phyloP scores from a whole-genome alignment of 2,113 vertebrate genomes.

The Procapra przewalskii region DNA sequence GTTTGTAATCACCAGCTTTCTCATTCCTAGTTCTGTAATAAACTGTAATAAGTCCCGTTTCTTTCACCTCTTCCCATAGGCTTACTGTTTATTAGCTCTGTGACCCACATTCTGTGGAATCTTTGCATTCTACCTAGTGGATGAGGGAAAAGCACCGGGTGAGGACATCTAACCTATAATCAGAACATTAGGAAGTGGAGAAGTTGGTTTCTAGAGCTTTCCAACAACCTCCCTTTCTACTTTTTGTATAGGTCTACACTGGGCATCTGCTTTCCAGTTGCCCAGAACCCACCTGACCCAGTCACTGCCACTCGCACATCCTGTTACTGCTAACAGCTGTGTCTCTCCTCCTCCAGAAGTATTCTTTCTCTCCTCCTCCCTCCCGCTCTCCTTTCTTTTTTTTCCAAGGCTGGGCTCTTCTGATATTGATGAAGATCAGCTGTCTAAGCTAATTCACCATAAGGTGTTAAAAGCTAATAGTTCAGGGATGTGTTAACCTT shows the following conservation, averaged over 20 bases:
- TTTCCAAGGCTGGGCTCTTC: neutral
- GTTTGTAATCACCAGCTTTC: neutral
- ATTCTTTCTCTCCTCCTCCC: neutral
- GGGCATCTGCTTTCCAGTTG: neutral
- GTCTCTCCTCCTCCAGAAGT: neutral
- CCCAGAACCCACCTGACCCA: neutral
- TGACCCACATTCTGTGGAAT: neutral
- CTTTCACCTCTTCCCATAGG: neutral
- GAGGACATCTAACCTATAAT: neutral
- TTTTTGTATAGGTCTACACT: neutral
- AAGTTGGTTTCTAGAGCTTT: neutral
- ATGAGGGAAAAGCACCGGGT: neutral
- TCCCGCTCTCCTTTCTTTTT: neutral
- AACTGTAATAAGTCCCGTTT: neutral
- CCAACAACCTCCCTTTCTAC: neutral
- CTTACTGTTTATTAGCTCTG: no score
- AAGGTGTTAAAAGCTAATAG: neutral
- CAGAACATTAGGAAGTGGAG: neutral
- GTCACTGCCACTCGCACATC: accelerated
- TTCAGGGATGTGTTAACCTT: neutral
- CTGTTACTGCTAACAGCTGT: neutral
- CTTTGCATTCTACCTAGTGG: neutral
- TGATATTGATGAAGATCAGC: neutral
- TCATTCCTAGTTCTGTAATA: neutral
- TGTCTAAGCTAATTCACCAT: neutral